Evolutionary conservation across 2,797 vertebrate species (phyloP).

Genomic region (Spondyliosoma cantharus): DNA sequence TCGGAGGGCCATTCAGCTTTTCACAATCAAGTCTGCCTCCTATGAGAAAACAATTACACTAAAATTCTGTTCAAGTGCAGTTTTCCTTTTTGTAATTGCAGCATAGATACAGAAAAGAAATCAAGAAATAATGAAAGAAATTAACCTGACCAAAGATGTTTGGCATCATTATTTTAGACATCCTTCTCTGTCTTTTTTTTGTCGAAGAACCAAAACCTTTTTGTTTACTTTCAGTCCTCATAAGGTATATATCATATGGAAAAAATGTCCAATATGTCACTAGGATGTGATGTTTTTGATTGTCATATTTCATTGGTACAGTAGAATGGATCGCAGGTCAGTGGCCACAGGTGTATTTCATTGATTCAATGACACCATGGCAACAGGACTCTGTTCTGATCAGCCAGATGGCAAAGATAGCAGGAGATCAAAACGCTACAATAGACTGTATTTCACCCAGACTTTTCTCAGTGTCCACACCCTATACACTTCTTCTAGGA

Average conservation of each 20-base stretch:
- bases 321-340: constrained; percentile 47
- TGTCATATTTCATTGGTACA: constrained; percentile 20
- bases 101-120: not conserved
- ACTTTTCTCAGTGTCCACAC: not conserved
- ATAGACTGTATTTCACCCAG: not conserved
- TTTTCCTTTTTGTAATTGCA: not conserved
- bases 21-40: not conserved
- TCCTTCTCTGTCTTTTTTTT: not conserved
- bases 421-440: not conserved
- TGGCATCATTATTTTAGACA: not conserved
- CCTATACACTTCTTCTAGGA: not conserved
- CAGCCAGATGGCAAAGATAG: not conserved
- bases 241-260: not conserved
- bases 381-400: constrained; percentile 33
- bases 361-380: constrained; percentile 29
- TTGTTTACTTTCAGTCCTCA: not conserved
- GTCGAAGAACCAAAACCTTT: no score
- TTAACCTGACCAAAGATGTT: not conserved
- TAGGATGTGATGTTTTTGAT: constrained; percentile 11
- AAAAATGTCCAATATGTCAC: not conserved
- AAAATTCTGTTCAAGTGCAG: not conserved
- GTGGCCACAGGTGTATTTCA: constrained; percentile 13
- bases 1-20: not conserved
- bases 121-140: not conserved
- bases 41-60: constrained; percentile 1